Base-by-base conservation (phyloP, 2,888 invertebrate genomes). In the Cephus nigrinus region DNA sequence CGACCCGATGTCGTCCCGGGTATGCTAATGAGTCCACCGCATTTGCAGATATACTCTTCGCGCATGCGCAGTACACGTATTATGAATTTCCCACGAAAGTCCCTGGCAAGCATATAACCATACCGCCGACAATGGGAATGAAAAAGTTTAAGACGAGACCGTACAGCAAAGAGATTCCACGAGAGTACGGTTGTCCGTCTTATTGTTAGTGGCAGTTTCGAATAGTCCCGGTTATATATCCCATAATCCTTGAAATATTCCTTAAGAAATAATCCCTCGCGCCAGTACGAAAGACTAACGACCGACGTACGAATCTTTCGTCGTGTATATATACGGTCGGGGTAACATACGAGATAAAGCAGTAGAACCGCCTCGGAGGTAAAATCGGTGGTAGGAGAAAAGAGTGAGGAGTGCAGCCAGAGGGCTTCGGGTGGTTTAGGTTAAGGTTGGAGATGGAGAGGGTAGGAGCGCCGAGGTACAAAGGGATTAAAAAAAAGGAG, bases 241-340 rank as follows among this genome's bases (percentile, higher is more conserved):
- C 33, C 30, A 23, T 84, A 86, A 87, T 86, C 85, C 85, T 78
- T 86, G 82, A 84, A 86, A 86, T 85, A 85, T 83, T 86, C 81
- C 80, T 81, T 79, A 80, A 40, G 40, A 40, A 40, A 40, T 40
- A 40, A 40, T 40, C 40, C 40, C 15, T 40, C 15, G 40, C 15
- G 40, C 40, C 40, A 15, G 55, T 55, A 55, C 55, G 55, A 55
- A 55, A 55, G 55, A 55, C 76, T 73, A 75, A 79, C 79, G 81
- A 80, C 69, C 82, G 80, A 81, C 81, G 83, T 84, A 71, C 71
- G 71, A 71, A 71, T 32, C 33, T 33, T 71, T 71, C 31, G 71
- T 71, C 71, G 12, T 55, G 23, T 55, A 55, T 55, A 55, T 55
- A 55, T 55, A 55, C 55, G 55, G 55, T 23, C 23, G 55, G 55